Evolutionary conservation across 2,797 vertebrate species (phyloP).

Genomic region (Cyclura pinguis): DNA sequence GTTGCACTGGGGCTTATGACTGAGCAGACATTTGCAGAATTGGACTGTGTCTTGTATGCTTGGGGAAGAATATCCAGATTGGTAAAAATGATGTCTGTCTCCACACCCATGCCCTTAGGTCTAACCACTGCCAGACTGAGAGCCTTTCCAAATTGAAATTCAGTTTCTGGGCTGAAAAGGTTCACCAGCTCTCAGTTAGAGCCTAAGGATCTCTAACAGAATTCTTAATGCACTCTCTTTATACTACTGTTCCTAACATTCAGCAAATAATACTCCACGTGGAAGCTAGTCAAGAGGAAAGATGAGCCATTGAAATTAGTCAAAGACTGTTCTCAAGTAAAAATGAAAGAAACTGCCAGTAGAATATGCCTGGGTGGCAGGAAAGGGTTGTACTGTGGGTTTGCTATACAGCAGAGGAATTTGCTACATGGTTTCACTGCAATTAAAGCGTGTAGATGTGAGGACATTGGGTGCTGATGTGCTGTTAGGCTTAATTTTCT

Average conservation of each 20-base stretch:
- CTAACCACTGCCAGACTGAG: neutral
- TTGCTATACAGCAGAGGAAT: neutral
- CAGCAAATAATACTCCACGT: neutral
- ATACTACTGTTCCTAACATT: neutral
- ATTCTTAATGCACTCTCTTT: neutral
- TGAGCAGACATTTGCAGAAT: neutral
- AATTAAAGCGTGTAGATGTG: neutral
- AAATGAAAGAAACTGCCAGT: neutral
- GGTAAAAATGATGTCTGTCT: neutral
- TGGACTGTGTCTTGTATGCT: neutral
- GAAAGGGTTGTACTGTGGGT: neutral
- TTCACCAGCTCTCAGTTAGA: neutral
- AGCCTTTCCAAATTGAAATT: neutral
- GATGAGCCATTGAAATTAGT: neutral
- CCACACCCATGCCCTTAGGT: neutral
- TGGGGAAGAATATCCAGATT: neutral
- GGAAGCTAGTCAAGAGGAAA: neutral
- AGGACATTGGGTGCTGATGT: neutral
- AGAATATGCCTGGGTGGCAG: neutral
- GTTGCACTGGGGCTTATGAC: neutral
- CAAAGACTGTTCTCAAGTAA: neutral
- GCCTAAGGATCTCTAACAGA: neutral
- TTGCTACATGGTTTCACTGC: fast-evolving
- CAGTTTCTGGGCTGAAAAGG: neutral
- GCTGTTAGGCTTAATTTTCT: slow-evolving; percentile 16